Conservation (phyloP, 2,888 invertebrate genomes). For the Drosophila pegasa region DNA sequence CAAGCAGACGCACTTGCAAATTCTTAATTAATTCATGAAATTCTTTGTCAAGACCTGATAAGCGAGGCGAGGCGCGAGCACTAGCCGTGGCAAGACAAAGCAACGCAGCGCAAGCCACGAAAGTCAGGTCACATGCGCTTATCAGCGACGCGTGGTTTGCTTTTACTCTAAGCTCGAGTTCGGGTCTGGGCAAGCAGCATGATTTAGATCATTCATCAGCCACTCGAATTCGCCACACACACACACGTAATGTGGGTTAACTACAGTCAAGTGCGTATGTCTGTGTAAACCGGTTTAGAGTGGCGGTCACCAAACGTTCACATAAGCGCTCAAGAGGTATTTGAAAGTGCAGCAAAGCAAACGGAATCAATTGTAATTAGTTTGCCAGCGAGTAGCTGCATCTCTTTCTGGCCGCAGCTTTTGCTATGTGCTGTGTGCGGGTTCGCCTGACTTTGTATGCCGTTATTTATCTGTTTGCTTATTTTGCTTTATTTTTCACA, state of each 20-base stretch:
- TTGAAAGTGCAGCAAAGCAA: conserved; percentile 56
- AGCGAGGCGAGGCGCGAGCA: conserved; percentile 35
- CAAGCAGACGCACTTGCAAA: conserved; percentile 2
- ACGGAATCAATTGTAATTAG: conserved; percentile 37
- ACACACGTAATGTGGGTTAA: conserved; percentile 38
- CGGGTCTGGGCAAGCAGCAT: conserved; percentile 1
- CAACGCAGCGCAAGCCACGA: conserved; percentile 14
- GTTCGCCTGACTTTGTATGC: conserved; percentile 26
- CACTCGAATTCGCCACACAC: conserved; percentile 22
- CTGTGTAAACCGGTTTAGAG: conserved; percentile 53
- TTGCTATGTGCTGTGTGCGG: neutral
- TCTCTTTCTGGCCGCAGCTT: conserved; percentile 28
- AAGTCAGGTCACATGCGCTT: conserved; percentile 72
- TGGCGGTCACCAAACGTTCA: conserved; percentile 43
- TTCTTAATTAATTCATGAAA: conserved; percentile 40
- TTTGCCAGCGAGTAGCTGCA: conserved; percentile 35
- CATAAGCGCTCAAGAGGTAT: conserved; percentile 26
- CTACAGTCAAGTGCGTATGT: neutral
- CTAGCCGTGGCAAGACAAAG: conserved; percentile 44
- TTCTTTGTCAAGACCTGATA: conserved; percentile 36
- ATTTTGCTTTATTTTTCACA: conserved; percentile 56
- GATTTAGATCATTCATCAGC: conserved; percentile 23
- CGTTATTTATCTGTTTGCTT: conserved; percentile 59
- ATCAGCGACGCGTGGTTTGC: conserved; percentile 49
- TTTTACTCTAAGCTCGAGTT: conserved; percentile 5